Base-by-base conservation (phyloP, 64 coral and sea anemone genomes). In the Pocillopora verrucosa region DNA sequence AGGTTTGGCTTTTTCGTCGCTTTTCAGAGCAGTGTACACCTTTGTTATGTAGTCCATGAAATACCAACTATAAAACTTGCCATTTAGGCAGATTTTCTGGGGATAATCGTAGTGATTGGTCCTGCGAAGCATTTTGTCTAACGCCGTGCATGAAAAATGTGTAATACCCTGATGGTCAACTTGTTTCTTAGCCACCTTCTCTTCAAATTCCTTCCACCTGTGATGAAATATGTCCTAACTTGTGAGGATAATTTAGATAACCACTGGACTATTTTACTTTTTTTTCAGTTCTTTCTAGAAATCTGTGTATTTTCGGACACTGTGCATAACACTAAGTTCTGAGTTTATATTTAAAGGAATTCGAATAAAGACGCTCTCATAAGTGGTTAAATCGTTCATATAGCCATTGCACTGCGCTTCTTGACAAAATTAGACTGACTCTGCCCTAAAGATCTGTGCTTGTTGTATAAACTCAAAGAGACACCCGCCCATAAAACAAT, bases 61-160 rank as follows among this genome's bases (percentile, higher is more conserved):
- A 77, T 88, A 92, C 38, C 74, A 16, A 62, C 91, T 92, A 37
- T 80, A 80, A 24, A 88, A 88, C 25, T 81, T 16, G 9, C 91
- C 91, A 82, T 88, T 92, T 11, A 92, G 65, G 60, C 91, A 92
- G 14, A 88, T 72, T n/a, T 92, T 78, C 0, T 57, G 11, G 16
- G 91, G 91, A 30, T 25, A 11, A 26, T 92, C 85, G 58, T 80
- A 79, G 56, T 87, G 84, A 60, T 92, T 92, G 25, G 91, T 92
- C 11, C 34, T 69, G 13, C 75, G 75, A n/a, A 80, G 80, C 41
- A 51, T 51, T 73, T 92, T 80, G 24, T 92, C 76, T 25, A 92
- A 37, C 26, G 81, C 91, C 15, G 63, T 41, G 60, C 91, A 92
- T 25, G 91, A 79, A 60, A 92, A 92, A 61, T 88, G 91, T 17